Evolutionary conservation across 2,797 vertebrate genomes (phyloP), one percentile per base, ranked within the genome.

Genomic region (Gallinago solitaria): DNA sequence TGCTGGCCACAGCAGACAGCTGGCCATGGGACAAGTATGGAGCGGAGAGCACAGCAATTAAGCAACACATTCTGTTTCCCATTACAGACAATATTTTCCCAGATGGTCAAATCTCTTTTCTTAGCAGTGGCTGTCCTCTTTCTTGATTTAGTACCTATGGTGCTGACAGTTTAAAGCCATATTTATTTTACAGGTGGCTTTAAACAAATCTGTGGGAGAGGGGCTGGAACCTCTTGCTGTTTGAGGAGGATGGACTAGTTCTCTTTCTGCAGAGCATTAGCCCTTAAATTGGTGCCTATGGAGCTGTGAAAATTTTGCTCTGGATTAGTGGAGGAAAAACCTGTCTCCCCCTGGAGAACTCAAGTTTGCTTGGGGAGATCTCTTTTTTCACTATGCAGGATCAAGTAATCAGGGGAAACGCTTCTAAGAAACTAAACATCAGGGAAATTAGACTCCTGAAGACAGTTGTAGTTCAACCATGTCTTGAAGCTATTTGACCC

Each of bases 131-230:
- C 71, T 83, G 67, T 88, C 23, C 60, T 85, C 28, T 90, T 75
- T 56, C 83, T 82, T 88, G 73, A 83, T 68, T 95, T 78, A 90
- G 53, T 87, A 75, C 50, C 61, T 14, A 4, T 45, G 35, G 53
- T 11, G 9, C 28, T 85, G 84, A 51, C 80, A 79, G 61, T 79
- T 82, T 96, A 60, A 92, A 95, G 89, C 64, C 30, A 8, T 51
- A 56, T 78, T 86, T 89, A 71, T 87, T 89, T 90, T 89, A 81
- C 39, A 76, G 67, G 64, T 87, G 82, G 39, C 51, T 90, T 91
- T 90, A 87, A 71, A 73, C 10, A 95, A 90, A 76, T 87, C 64
- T 86, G 53, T 61, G 33, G 19, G 25, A 78, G 16, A 83, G 51
- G 28, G 24, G 10, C 50, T 47, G 54, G 45, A 71, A 30, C 17